Base-by-base conservation (phyloP, 1,140 invertebrate genomes). In the Pseudomyrmex pallidus region DNA sequence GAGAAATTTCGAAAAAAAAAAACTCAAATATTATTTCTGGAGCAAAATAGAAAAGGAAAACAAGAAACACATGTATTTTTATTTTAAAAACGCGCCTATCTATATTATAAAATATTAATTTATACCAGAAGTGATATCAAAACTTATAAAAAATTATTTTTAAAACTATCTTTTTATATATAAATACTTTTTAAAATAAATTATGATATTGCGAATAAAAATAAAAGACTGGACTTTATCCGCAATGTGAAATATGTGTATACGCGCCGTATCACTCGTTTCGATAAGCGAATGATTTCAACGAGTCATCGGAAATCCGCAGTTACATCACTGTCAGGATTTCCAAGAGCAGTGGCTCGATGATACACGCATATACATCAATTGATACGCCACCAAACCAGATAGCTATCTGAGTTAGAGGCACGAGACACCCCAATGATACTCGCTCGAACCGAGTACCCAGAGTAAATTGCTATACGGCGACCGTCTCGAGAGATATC, bases 391-490 rank as follows among this genome's bases (percentile, higher is more conserved):
- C n/a, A 52, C 25, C 44, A 22, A 35, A 64, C n/a, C 35, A 77
- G 84, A 86, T 87, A 74, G 61, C 10, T 77, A 87, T 87, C 86
- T 67, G 61, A 73, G 73, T 76, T 83, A 66, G 72, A 87, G 0
- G 35, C 56, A 61, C 57, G 54, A 59, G 70, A 10, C 35, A 70
- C 59, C 54, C 54, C 35, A 44, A 61, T 67, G 13, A n/a, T 67
- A 68, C 72, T 78, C 20, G 56, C 7, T 20, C 67, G 61, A 46
- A 74, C 80, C 74, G 74, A 82, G 61, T 52, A 70, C 46, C 3
- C 46, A 5, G 61, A 54, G 59, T 74, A 87, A 87, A 84, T 87
- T 87, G 85, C 82, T 35, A 35, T 35, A 35, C 48, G 56, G 25
- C 54, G 68, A 78, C 86, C 74, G 85, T 46, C 52, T 74, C 85